These are phyloP conservation scores for Globodera ellingtonae DNA, from an alignment of 1,140 invertebrate species.

Conservation along the genomic window DNA sequence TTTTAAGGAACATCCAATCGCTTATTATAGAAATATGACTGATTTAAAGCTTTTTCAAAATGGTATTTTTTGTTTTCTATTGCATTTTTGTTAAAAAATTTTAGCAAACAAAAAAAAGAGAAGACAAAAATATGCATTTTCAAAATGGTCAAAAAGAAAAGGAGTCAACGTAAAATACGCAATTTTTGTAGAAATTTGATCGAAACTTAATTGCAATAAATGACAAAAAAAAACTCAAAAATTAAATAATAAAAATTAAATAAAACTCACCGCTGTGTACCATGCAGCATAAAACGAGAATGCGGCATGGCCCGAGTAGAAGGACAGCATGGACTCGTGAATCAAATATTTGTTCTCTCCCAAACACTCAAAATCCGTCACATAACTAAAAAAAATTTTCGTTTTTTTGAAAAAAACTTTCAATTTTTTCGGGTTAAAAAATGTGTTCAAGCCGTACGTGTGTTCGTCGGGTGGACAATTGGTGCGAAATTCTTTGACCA, in stretches of 20 bases:
- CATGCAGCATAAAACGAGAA: conserved; percentile 63
- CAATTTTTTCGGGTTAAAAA: neutral
- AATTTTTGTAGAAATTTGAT: neutral
- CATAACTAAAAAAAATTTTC: conserved; percentile 56
- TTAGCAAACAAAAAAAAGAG: conserved; percentile 15
- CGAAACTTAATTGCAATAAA: no score
- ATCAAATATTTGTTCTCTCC: conserved; percentile 55
- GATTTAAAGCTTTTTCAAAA: no score
- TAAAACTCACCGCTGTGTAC: conserved; percentile 56
- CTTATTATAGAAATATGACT: no score
- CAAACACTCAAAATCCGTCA: conserved; percentile 66
- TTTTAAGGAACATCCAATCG: no score
- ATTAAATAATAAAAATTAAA: neutral
- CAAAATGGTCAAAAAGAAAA: neutral
- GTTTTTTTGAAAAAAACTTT: neutral
- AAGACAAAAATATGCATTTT: conserved; percentile 23
- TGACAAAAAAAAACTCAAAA: no score
- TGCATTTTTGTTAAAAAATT: conserved; percentile 29
- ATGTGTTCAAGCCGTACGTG: neutral
- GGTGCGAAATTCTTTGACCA: conserved; percentile 17
- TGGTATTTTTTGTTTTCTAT: no score
- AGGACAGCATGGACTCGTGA: conserved; percentile 59
- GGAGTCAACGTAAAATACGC: no score
- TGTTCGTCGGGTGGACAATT: conserved; percentile 50
- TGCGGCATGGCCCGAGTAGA: conserved; percentile 62